Evolutionary conservation across 1,140 invertebrate genomes (phyloP).

Genomic region (Drosophila bocqueti): DNA sequence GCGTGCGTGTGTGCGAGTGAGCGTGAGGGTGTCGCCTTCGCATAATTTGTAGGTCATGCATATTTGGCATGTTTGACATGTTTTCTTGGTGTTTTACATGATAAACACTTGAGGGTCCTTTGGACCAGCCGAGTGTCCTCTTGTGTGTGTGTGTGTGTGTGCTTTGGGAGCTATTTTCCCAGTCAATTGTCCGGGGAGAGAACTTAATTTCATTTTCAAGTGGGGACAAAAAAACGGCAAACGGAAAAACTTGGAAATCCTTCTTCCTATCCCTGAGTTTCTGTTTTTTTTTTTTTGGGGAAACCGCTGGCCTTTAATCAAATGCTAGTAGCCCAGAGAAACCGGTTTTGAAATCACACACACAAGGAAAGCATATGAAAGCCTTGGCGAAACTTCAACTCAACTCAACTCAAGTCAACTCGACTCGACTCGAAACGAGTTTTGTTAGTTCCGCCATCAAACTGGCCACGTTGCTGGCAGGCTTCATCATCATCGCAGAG

Average conservation of each 20-base stretch:
- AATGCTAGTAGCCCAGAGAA: constrained; percentile 38
- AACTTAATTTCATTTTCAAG: constrained; percentile 56
- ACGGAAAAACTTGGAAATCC: background rate
- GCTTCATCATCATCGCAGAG: background rate
- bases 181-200: constrained; percentile 35
- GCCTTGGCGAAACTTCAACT: background rate
- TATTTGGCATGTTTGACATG: constrained; percentile 82
- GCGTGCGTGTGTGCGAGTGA: background rate
- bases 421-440: constrained; percentile 36
- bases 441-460: constrained; percentile 57
- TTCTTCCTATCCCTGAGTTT: background rate
- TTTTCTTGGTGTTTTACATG: constrained; percentile 79
- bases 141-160: background rate
- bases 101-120: constrained; percentile 79
- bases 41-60: constrained; percentile 81
- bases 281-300: constrained; percentile 13
- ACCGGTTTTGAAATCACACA: constrained; percentile 42
- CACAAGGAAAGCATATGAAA: background rate
- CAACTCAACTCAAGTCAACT: background rate
- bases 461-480: constrained; percentile 51
- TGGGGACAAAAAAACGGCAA: background rate
- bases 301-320: constrained; percentile 61
- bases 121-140: background rate
- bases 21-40: constrained; percentile 64
- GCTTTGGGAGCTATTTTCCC: constrained; percentile 29